These are phyloP conservation scores for Oxytorus armatus DNA, from an alignment of 2,888 invertebrate genomes.

Conservation along the genomic window DNA sequence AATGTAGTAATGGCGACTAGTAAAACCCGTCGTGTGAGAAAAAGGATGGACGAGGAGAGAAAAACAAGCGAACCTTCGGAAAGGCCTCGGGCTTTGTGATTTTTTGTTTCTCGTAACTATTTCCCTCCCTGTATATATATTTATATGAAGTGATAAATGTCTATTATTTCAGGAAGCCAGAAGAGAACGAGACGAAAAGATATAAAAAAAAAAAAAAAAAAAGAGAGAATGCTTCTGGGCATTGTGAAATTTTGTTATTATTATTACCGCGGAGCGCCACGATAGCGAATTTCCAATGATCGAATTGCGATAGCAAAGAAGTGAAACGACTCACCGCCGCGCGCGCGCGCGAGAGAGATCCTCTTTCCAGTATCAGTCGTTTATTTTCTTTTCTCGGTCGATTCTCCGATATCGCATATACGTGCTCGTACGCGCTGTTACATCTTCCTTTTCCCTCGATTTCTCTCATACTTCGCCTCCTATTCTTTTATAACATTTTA, in stretches of 20 bases:
- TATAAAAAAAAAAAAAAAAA: conserved; percentile 20
- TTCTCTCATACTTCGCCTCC: neutral
- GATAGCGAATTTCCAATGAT: conserved; percentile 29
- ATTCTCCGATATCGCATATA: conserved; percentile 41
- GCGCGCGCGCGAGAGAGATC: too few species aligned
- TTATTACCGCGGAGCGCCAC: neutral
- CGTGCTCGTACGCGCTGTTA: conserved; percentile 4
- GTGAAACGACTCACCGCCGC: conserved; percentile 35
- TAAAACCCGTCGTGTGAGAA: conserved; percentile 17
- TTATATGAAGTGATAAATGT: conserved; percentile 5
- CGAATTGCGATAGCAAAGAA: conserved; percentile 66
- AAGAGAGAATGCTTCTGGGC: conserved; percentile 14
- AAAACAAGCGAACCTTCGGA: conserved; percentile 35
- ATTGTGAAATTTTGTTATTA: conserved; percentile 32
- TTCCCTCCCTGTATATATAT: neutral
- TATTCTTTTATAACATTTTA: neutral
- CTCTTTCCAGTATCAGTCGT: too few species aligned
- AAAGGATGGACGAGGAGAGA: conserved; percentile 33
- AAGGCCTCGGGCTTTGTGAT: conserved; percentile 20
- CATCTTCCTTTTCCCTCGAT: conserved; percentile 34
- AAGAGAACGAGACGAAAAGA: conserved; percentile 15
- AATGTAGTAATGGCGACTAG: neutral
- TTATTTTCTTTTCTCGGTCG: conserved; percentile 22
- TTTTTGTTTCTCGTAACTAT: conserved; percentile 52
- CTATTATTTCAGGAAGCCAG: neutral